These are phyloP conservation scores for Aurelia coerulea DNA, from an alignment of 30 jellyfish, hydroid and myxozoan species.

Conservation along the genomic window DNA sequence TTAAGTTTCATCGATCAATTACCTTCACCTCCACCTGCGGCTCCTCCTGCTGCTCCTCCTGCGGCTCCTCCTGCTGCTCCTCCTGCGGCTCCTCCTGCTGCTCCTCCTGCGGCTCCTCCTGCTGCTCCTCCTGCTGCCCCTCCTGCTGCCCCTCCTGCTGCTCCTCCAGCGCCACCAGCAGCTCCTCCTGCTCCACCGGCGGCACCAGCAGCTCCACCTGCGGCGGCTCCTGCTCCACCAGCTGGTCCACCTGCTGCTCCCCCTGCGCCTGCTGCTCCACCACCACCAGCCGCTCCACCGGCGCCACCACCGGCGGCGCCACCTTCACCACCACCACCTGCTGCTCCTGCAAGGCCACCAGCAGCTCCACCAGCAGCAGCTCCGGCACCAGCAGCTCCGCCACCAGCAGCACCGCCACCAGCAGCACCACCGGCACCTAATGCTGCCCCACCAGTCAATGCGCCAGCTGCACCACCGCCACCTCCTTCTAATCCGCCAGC, in stretches of 20 bases:
- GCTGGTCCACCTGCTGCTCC: conserved; percentile 50
- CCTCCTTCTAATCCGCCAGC: conserved; percentile 78
- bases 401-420: conserved; percentile 74
- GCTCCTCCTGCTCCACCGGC: conserved; percentile 75
- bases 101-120: conserved; percentile 61
- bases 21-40: conserved; percentile 60
- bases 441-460: conserved; percentile 71
- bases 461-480: conserved; percentile 84
- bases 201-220: conserved; percentile 68
- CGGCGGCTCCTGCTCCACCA: conserved; percentile 59
- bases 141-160: conserved; percentile 63
- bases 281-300: conserved; percentile 69
- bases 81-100: conserved; percentile 40
- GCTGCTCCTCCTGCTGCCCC: conserved; percentile 73
- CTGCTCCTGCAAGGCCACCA: conserved; percentile 72
- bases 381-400: conserved; percentile 58
- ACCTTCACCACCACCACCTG: conserved; percentile 80
- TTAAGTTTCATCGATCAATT: no score
- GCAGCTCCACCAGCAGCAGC: conserved; percentile 77
- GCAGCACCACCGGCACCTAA: conserved; percentile 65
- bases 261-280: conserved; percentile 25
- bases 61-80: conserved; percentile 71
- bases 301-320: conserved; percentile 61
- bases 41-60: conserved; percentile 64
- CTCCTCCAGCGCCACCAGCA: conserved; percentile 74